Evolutionary conservation across 2,888 invertebrate species (phyloP).

Genomic region (Ryuthela nishihirai): DNA sequence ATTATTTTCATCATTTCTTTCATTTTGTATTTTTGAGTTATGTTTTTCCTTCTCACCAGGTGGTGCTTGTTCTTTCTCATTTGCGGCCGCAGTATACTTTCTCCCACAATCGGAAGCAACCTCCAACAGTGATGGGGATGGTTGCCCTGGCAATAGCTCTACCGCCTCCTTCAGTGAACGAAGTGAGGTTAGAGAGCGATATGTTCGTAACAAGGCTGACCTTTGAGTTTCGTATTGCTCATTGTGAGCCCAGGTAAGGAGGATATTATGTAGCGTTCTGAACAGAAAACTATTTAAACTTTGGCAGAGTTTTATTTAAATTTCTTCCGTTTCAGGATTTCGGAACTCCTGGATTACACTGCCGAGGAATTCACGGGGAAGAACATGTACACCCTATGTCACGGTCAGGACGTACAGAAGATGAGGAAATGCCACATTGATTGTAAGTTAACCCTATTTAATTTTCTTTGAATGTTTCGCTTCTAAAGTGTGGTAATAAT

Average conservation of each 20-base stretch:
- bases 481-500: too few relatives aligned
- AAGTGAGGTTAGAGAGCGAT: conserved; percentile 81
- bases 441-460: conserved; percentile 75
- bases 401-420: conserved; percentile 91
- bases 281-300: not conserved
- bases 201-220: conserved; percentile 89
- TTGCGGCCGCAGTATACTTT: conserved; percentile 90
- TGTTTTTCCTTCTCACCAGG: too few relatives aligned
- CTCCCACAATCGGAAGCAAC: conserved; percentile 68
- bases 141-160: conserved; percentile 92
- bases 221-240: conserved; percentile 93
- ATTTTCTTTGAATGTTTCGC: too few relatives aligned
- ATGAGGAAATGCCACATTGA: conserved; percentile 92
- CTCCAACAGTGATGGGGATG: conserved; percentile 65
- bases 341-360: conserved; percentile 86
- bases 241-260: conserved; percentile 90
- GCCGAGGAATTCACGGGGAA: conserved; percentile 91
- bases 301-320: not conserved
- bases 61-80: conserved; percentile 85
- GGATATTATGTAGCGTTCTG: not conserved
- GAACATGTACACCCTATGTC: conserved; percentile 89
- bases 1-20: too few relatives aligned
- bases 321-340: conserved; percentile 63
- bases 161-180: conserved; percentile 95
- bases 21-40: not conserved